Percentiles rank a stretch among this genome's conserved stretches.
Conservation (phyloP, 2,113 vertebrate genomes). For the Epinephelus cyanopodus region DNA sequence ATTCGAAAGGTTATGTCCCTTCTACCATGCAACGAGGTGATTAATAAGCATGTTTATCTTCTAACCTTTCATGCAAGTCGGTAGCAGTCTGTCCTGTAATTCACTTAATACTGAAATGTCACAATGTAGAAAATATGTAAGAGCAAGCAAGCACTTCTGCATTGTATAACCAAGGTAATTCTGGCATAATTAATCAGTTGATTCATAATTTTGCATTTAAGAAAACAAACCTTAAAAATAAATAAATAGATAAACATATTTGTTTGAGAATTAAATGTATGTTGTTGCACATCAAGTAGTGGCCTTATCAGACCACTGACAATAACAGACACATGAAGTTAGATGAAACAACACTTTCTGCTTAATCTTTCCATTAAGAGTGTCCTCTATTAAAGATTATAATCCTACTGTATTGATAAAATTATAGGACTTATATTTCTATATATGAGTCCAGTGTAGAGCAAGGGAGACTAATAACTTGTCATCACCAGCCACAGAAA, state of each 20-base stretch:
- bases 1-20: conserved; percentile 27
- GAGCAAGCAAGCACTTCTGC: background rate
- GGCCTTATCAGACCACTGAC: background rate
- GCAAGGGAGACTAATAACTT: background rate
- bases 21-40: background rate
- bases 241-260: too few relatives aligned
- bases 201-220: background rate
- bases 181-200: background rate
- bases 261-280: too few relatives aligned
- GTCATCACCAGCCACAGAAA: background rate
- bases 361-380: background rate
- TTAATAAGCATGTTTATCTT: conserved; percentile 30
- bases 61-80: conserved; percentile 21
- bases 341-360: background rate
- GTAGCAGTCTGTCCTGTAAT: conserved; percentile 5
- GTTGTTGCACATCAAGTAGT: too few relatives aligned
- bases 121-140: background rate
- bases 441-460: background rate
- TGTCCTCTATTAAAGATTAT: background rate
- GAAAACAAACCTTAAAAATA: background rate
- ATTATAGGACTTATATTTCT: background rate
- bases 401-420: background rate
- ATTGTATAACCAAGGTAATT: background rate
- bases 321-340: background rate
- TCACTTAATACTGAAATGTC: conserved; percentile 21